Conservation (phyloP, 2,113 vertebrate genomes). For the Atherinomorus stipes region DNA sequence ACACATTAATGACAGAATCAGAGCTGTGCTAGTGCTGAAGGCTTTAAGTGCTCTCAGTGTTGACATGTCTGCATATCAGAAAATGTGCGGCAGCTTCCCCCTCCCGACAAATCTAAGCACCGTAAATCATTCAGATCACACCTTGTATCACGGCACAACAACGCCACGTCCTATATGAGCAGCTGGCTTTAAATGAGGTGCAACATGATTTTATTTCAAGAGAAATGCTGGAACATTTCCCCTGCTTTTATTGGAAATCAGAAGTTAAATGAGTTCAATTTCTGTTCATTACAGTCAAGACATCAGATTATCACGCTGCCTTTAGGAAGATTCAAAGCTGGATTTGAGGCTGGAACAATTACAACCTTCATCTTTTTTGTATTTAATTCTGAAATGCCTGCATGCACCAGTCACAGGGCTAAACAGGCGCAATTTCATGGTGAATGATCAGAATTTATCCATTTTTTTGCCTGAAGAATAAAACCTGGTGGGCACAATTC, state of each 20-base stretch:
- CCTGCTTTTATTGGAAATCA: slow-evolving; percentile 19
- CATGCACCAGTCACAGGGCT: background rate
- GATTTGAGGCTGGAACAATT: background rate
- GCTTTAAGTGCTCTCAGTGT: slow-evolving; percentile 17
- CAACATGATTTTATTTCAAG: slow-evolving; percentile 23
- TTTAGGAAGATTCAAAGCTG: background rate
- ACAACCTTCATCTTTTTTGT: background rate
- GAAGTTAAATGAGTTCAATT: background rate
- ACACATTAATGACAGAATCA: slow-evolving; percentile 32
- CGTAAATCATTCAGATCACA: slow-evolving; percentile 60
- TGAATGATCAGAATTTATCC: background rate
- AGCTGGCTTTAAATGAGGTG: slow-evolving; percentile 26
- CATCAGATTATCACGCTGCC: background rate
- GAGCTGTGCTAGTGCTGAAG: slow-evolving; percentile 2
- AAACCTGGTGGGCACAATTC: background rate
- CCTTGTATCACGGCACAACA: slow-evolving; percentile 3
- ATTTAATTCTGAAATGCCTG: slow-evolving; percentile 1
- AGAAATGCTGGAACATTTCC: slow-evolving; percentile 30
- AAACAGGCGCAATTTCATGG: background rate
- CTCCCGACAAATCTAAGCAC: slow-evolving; percentile 34
- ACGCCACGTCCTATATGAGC: slow-evolving; percentile 34
- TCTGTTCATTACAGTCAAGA: slow-evolving; percentile 5
- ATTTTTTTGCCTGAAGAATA: background rate
- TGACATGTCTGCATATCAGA: slow-evolving; percentile 27
- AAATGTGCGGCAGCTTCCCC: slow-evolving; percentile 44